Conservation (phyloP, 1,140 invertebrate genomes). For the Tetranychus urticae region DNA sequence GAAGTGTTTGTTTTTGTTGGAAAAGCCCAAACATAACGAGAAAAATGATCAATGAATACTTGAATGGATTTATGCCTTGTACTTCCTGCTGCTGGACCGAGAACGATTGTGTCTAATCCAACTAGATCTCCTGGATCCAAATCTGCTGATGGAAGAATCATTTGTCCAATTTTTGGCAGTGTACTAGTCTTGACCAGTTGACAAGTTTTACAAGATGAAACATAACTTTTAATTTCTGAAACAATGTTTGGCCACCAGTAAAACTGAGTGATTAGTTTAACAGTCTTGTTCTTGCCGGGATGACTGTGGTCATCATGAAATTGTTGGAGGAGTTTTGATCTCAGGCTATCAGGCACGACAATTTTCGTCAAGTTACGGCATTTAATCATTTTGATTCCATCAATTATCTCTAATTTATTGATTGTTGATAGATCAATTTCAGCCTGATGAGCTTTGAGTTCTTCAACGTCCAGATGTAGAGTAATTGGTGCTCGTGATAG, state of each 20-base stretch:
- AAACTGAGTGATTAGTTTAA: background rate
- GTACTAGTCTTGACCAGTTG: background rate
- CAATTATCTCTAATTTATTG: background rate
- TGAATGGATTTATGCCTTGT: background rate
- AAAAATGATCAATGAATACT: background rate
- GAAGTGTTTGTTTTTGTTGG: background rate
- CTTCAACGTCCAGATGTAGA: background rate
- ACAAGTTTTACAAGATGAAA: background rate
- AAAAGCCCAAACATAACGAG: background rate
- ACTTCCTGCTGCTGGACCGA: background rate
- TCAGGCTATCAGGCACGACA: background rate
- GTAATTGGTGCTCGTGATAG: background rate
- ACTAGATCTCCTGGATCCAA: background rate
- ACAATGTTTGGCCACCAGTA: constrained; percentile 3
- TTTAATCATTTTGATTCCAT: background rate
- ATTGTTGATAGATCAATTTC: background rate
- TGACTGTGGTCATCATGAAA: background rate
- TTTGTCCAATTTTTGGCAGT: background rate
- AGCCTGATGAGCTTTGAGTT: background rate
- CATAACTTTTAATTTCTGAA: background rate
- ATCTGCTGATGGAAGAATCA: background rate
- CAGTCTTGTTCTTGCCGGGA: background rate
- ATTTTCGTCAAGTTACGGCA: constrained; percentile 14
- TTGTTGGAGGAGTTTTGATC: background rate
- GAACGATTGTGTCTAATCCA: background rate